Base-by-base conservation (phyloP, 2,888 invertebrate species). In the Koerneria pararmatus region DNA sequence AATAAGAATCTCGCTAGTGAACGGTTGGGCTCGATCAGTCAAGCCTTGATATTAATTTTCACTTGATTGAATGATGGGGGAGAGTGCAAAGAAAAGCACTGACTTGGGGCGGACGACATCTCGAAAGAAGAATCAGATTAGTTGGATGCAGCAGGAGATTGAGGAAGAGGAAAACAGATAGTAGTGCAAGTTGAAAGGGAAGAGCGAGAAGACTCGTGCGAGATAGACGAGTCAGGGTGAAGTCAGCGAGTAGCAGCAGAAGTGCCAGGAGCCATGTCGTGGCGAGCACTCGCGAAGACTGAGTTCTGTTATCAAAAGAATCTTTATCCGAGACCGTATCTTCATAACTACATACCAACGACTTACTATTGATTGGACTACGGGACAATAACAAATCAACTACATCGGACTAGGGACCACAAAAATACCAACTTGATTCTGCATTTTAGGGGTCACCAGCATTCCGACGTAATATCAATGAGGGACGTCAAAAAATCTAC, bases 91-190 rank as follows among this genome's bases (percentile, higher is more conserved):
- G 41, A 22, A 15, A 32, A 31, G 3, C 46, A 46, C n/a, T 41
- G 48, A 1, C 46, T 31, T 5, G 46, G 19, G 15, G 34, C 15
- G 27, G 59, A 37, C n/a, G 59, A 59, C n/a, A n/a, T 46, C 48
- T 59, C 15, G 61, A 61, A 3, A 74, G 67, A 41, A 77, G 69
- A 34, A 78, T 65, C 24, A 78, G 69, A 60, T 77, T 78, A 32
- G 75, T 66, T 27, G 77, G 77, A 70, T 78, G 78, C 31, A 78
- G 70, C 56, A 78, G 67, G 37, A 78, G 67, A 65, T 78, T 78
- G 63, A 78, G 70, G 11, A 77, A 67, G 5, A 78, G 70, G 49
- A 78, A 76, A 41, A 78, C 78, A 8, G 76, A 76, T 22, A 78
- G 68, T 24, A 78, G 70, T 22, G 78, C 77, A 6, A 78, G 70